Evolutionary conservation across 1,140 invertebrate genomes (phyloP).

Genomic region (Drosophila micromelanica): DNA sequence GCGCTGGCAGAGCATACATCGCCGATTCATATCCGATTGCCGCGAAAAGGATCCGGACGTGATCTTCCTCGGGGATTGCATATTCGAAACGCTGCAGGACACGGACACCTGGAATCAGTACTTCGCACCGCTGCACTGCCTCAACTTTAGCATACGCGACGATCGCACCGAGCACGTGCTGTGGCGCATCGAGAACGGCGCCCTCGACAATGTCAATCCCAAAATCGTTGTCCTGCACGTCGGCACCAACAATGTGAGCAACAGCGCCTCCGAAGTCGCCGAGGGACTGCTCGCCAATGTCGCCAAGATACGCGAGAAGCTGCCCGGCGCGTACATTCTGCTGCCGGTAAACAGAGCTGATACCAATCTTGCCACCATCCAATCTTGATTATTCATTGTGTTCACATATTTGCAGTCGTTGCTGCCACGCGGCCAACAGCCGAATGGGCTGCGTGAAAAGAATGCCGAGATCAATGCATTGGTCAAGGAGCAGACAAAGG

Average conservation of each 20-base stretch:
- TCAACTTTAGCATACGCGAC: conserved; percentile 95
- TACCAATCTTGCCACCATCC: no score
- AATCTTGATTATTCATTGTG: background rate
- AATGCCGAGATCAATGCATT: conserved; percentile 90
- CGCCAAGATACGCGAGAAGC: conserved; percentile 89
- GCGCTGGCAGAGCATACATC: conserved; percentile 86
- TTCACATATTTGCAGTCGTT: conserved; percentile 88
- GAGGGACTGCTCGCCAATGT: conserved; percentile 93
- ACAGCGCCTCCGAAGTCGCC: conserved; percentile 91
- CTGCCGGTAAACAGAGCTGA: conserved; percentile 94
- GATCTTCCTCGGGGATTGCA: conserved; percentile 95
- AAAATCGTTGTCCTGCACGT: conserved; percentile 95
- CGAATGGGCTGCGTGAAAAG: conserved; percentile 91
- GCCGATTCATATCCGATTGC: conserved; percentile 91
- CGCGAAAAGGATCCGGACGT: conserved; percentile 95
- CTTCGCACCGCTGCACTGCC: conserved; percentile 94
- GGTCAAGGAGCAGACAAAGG: conserved; percentile 86
- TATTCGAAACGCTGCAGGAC: conserved; percentile 91
- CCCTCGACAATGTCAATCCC: conserved; percentile 93
- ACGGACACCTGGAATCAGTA: conserved; percentile 93
- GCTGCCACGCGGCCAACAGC: conserved; percentile 92
- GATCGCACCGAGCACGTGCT: conserved; percentile 95
- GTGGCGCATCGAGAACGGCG: conserved; percentile 95
- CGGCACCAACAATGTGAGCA: conserved; percentile 93
- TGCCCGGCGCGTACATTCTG: conserved; percentile 91